These are phyloP conservation scores for Sylvilagus floridanus DNA, from an alignment of 2,797 vertebrate species.

Conservation along the genomic window DNA sequence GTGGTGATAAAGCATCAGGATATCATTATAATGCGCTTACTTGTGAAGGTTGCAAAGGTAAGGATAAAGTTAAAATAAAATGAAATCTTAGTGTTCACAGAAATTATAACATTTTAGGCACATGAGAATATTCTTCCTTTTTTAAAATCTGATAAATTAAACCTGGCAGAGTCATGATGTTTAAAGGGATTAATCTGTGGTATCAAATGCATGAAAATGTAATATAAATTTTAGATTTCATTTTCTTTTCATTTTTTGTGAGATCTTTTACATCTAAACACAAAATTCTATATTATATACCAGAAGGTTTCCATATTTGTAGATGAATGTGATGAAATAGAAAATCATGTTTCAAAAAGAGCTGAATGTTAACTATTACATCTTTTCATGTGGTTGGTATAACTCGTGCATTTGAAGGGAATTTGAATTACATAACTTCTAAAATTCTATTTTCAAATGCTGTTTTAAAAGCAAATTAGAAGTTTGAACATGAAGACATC, in stretches of 20 bases:
- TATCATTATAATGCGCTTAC: slow-evolving; percentile 98
- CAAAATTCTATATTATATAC: background rate
- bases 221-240: slow-evolving; percentile 28
- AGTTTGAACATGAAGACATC: background rate
- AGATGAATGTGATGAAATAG: slow-evolving; percentile 6
- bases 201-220: slow-evolving; percentile 8
- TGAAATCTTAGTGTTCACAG: background rate
- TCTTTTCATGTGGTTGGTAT: background rate
- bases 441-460: background rate
- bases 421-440: slow-evolving; percentile 44
- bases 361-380: background rate
- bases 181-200: slow-evolving; percentile 11
- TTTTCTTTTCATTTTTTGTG: slow-evolving; percentile 27
- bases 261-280: slow-evolving; percentile 48
- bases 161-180: background rate
- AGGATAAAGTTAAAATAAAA: slow-evolving; percentile 44
- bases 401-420: slow-evolving; percentile 5
- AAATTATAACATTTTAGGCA: background rate
- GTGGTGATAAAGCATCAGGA: slow-evolving; percentile 96
- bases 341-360: slow-evolving; percentile 9
- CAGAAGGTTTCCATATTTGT: background rate
- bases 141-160: slow-evolving; percentile 38
- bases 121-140: background rate
- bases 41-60: slow-evolving; percentile 98
- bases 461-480: slow-evolving; percentile 18